Base-by-base conservation (phyloP, 2,888 invertebrate genomes). In the Dendrolimus pini region DNA sequence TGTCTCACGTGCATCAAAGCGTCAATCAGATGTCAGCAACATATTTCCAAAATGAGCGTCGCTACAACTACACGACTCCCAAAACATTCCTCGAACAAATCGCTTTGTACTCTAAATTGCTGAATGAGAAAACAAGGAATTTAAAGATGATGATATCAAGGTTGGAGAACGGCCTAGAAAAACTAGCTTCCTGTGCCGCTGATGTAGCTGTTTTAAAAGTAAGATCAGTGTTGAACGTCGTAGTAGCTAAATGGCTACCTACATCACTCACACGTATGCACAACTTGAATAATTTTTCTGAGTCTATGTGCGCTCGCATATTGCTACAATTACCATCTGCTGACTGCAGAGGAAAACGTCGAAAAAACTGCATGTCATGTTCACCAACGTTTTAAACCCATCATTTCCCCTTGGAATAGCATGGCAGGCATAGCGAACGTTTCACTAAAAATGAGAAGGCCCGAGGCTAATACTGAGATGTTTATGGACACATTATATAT, bases 41-140 rank as follows among this genome's bases (percentile, higher is more conserved):
- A 7, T 98, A 97, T 82, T 91, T 96, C 63, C 89, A 93, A 66
- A 98, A 97, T 75, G 98, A 98, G 70, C 94, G 94, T 53, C 93
- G 98, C 7, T 97, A 97, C 84, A 98, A 98, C 82, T 98, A 98
- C 82, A 98, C 98, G 0, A 99, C 98, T 0, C 98, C 98, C 0
- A 99, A 99, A 88, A 96, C 97, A 0, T 99, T 98, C 86, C 86
- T 99, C 55, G 98, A 98, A 78, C 96, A 97, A 77, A 98, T 98
- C 60, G 93, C 95, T 10, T 89, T 98, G 7, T 98, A 94, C 74
- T 89, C 93, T 0, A 96, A 96, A 74, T 82, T 96, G 7, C 78
- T 96, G 41, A 92, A 82, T 18, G 94, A 93, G 64, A 96, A 95
- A 75, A 93, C 93, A 0, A 81, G 78, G 8, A 94, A 96, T 58